Base-by-base conservation (phyloP, 2,888 invertebrate species). In the Torymus auratus region DNA sequence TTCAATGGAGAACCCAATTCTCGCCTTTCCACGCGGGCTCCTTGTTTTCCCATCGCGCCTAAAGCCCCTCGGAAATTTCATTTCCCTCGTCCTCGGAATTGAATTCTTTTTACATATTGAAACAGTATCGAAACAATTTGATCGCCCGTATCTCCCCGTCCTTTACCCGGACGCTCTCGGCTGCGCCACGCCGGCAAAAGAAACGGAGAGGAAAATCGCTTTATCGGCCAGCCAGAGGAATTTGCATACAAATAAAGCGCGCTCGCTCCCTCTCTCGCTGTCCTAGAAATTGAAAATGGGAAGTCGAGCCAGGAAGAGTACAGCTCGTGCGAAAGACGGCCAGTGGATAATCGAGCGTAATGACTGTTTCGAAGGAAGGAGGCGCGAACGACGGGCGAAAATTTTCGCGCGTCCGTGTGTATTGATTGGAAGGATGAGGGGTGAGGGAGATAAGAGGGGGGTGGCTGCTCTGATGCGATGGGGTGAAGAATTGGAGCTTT, bases 161-260 rank as follows among this genome's bases (percentile, higher is more conserved):
- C 28, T 28, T 28, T 28, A 5, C 28, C 28, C 28, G 2, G 0
- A 3, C 5, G 28, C 28, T 28, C 4, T 28, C 28, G 28, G 2
- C 28, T 28, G 28, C 3, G 28, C 28, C 5, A 28, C 28, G 28
- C 28, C 5, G 28, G 3, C 28, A 62, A 76, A 76, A 68, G 73
- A 68, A 68, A 76, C 62, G 28, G 41, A 70, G 62, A 69, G 62
- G 76, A 55, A 76, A 76, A 69, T 64, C 56, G 69, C 41, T 76
- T 76, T 76, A 69, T 76, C 62, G 62, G 14, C n/a, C 60, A 20
- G 20, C 23, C 14, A 11, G n/a, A 64, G 70, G 5, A 64, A 77
- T 77, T 77, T 77, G 58, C 70, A 77, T 77, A 52, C 70, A 71
- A 77, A 77, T 77, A 77, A 77, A 71, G 70, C 56, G 70, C 28